Evolutionary conservation across 1,140 invertebrate genomes (phyloP), one percentile per base, ranked within the genome.

Genomic region (Ostrea denselamellosa): DNA sequence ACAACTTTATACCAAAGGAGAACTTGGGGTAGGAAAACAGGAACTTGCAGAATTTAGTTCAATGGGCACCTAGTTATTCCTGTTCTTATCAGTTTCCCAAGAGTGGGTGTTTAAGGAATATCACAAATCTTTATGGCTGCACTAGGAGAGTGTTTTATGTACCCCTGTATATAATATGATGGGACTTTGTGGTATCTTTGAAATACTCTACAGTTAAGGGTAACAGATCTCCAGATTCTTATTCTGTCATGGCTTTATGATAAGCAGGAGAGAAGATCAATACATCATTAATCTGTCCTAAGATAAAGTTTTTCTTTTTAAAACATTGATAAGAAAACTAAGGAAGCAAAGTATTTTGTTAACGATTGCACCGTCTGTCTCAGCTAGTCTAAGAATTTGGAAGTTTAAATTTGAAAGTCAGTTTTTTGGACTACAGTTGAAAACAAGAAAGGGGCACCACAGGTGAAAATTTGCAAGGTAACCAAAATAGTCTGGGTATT

Each of bases 271-370:
- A 14, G 22, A 22, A 71, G 25, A 71, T 71, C 68, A 71, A 71
- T 71, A 71, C 25, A 25, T 25, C 68, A 71, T 71, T 71, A 71
- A 71, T 71, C 68, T 71, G 68, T 34, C 28, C 68, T 14, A 8
- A 71, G 68, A 71, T 71, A 71, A 71, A 71, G 5, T 71, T 71
- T 28, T 71, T 34, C 28, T 71, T 71, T 71, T 28, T 71, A 71
- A 71, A 34, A 25, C 68, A 71, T 71, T 71, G 68, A 71, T 71
- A 71, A 71, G 68, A 71, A 71, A 71, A 71, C 68, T 71, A 71
- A 71, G 68, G 68, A 71, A 71, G 68, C 68, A 71, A 71, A 71
- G 25, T 71, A 71, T 71, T 71, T 71, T 71, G 68, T 71, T 71
- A 71, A 71, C 28, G 28, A 71, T 9, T 71, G 68, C 68, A 71